Percentiles rank a stretch among this genome's conserved stretches.
Evolutionary conservation across 2,797 vertebrate genomes (phyloP).

Genomic region (Helostoma temminkii): DNA sequence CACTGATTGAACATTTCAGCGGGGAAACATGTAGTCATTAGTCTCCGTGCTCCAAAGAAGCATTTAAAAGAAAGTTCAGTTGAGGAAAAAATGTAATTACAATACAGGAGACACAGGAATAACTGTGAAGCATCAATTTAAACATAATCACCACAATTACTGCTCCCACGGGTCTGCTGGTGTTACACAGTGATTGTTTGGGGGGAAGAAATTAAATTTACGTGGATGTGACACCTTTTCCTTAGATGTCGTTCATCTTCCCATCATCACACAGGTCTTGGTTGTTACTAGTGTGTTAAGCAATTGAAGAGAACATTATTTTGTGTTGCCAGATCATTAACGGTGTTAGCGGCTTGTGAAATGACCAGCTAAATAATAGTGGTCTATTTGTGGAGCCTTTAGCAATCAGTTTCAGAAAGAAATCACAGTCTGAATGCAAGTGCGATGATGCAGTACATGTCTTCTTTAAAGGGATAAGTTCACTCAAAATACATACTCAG

Average conservation of each 20-base stretch:
- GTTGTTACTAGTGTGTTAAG: neutral
- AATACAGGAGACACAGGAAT: constrained; percentile 78
- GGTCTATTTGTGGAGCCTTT: constrained; percentile 12
- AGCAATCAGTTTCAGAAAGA: constrained; percentile 5
- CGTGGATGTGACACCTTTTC: constrained; percentile 72
- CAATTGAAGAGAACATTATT: neutral
- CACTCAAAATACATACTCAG: neutral
- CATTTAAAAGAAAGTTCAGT: constrained; percentile 75
- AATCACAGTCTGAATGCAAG: neutral
- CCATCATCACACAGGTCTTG: neutral
- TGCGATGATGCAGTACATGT: rapidly evolving
- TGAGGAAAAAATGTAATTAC: constrained; percentile 73
- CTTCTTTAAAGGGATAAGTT: neutral
- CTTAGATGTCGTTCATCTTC: constrained; percentile 22
- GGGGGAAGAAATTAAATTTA: constrained; percentile 54
- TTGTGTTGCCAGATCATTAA: constrained; percentile 20
- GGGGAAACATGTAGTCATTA: constrained; percentile 82
- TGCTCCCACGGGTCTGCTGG: constrained; percentile 62
- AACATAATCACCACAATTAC: constrained; percentile 81
- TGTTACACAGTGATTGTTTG: constrained; percentile 67
- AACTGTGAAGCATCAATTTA: constrained; percentile 79
- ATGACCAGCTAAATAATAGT: constrained; percentile 35
- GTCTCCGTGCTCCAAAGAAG: constrained; percentile 74
- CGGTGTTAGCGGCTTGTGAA: constrained; percentile 30
- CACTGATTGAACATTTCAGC: constrained; percentile 83